phyloP scores from a whole-genome alignment of 2,113 vertebrate species.

The Thymallus thymallus region DNA sequence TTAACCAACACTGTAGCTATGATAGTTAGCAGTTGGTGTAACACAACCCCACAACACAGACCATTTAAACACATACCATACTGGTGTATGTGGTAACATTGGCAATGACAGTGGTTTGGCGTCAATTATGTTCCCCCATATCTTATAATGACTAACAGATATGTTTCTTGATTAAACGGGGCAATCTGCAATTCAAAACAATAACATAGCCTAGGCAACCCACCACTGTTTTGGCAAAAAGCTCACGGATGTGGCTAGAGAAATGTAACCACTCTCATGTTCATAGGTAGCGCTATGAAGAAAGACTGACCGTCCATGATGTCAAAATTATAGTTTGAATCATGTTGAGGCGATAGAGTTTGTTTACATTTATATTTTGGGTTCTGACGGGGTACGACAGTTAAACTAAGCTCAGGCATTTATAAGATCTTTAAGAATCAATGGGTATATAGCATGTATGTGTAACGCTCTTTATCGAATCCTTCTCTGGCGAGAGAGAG shows the following conservation, averaged over 20 bases:
- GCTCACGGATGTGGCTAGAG: too few species aligned
- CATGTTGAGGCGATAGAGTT: background rate
- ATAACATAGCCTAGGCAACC: too few species aligned
- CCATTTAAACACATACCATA: constrained; percentile 1
- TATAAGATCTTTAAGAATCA: too few species aligned
- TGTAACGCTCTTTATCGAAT: background rate
- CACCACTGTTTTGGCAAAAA: too few species aligned
- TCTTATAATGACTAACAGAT: constrained; percentile 8
- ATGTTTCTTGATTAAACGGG: constrained; percentile 1
- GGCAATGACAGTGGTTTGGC: constrained; percentile 14
- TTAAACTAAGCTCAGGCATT: too few species aligned
- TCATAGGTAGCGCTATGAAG: too few species aligned
- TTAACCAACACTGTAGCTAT: background rate
- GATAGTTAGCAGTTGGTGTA: background rate
- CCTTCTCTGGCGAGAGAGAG: background rate
- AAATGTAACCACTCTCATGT: too few species aligned
- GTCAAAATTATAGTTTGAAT: constrained; percentile 9
- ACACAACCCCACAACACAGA: constrained; percentile 3
- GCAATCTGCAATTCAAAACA: too few species aligned
- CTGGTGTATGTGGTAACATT: background rate
- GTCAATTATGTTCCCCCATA: constrained; percentile 3
- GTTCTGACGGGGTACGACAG: too few species aligned
- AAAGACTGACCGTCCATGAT: too few species aligned
- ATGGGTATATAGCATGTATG: too few species aligned
- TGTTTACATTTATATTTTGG: too few species aligned